These are phyloP conservation scores for Rhabdophis nuchalis DNA, from an alignment of 2,797 vertebrate genomes.

Conservation along the genomic window DNA sequence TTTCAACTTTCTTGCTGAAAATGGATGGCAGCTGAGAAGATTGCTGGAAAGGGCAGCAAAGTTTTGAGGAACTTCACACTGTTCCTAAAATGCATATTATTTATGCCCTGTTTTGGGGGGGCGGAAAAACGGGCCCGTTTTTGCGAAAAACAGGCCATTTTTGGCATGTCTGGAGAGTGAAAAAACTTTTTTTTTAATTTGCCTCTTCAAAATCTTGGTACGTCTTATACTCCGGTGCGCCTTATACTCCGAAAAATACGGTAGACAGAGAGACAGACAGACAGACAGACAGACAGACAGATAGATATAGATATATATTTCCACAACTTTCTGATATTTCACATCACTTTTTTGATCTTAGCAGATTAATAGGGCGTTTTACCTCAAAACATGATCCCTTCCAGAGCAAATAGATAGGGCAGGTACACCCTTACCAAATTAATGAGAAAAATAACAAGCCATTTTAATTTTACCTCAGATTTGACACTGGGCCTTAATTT, in stretches of 20 bases:
- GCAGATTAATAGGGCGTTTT: neutral
- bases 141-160: too few relatives aligned
- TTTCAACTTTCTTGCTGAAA: neutral
- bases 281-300: too few relatives aligned
- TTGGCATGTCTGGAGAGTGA: too few relatives aligned
- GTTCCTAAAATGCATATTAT: neutral
- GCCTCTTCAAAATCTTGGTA: too few relatives aligned
- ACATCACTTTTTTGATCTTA: too few relatives aligned
- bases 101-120: too few relatives aligned
- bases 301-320: neutral
- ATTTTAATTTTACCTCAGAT: conserved; percentile 23
- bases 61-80: neutral
- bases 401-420: neutral
- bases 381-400: neutral
- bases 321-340: neutral
- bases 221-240: too few relatives aligned
- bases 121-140: too few relatives aligned
- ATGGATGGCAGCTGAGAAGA: neutral
- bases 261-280: too few relatives aligned
- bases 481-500: conserved; percentile 27
- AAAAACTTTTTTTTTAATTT: too few relatives aligned
- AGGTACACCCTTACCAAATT: conserved; percentile 32
- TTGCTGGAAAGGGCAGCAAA: neutral
- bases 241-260: too few relatives aligned
- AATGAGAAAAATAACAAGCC: neutral